These are phyloP conservation scores for Sebastes cheni DNA, from an alignment of 2,797 vertebrate species.

Conservation along the genomic window DNA sequence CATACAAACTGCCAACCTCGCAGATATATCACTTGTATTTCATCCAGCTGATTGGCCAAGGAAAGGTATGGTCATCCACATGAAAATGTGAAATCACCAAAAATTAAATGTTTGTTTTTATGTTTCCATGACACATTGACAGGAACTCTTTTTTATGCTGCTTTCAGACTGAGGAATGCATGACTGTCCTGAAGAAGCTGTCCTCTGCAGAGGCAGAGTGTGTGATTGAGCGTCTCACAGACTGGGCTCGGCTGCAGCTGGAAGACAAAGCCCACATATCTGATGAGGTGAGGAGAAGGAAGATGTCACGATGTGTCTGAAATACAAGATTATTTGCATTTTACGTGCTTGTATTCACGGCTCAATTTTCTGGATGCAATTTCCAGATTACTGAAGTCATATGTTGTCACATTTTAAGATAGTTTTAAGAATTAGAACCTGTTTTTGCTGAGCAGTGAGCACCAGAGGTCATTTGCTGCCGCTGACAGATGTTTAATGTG, in stretches of 20 bases:
- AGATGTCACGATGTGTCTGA: background rate
- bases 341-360: background rate
- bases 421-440: background rate
- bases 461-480: background rate
- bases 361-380: background rate
- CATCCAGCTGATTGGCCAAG: slow-evolving; percentile 85
- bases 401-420: background rate
- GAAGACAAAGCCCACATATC: slow-evolving; percentile 83
- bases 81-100: background rate
- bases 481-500: background rate
- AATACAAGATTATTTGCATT: background rate
- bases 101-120: background rate
- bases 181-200: slow-evolving; percentile 85
- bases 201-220: slow-evolving; percentile 79
- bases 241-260: slow-evolving; percentile 87
- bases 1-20: slow-evolving; percentile 85
- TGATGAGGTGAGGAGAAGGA: slow-evolving; percentile 82
- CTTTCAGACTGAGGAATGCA: slow-evolving; percentile 85
- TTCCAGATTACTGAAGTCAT: background rate
- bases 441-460: background rate
- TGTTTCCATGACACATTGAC: background rate
- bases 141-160: slow-evolving; percentile 1
- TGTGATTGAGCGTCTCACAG: slow-evolving; percentile 85
- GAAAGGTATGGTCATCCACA: slow-evolving; percentile 78
- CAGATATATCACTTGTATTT: slow-evolving; percentile 88